These are phyloP conservation scores for Tryphoninae sp. DNA, from an alignment of 2,888 invertebrate genomes.

Conservation along the genomic window DNA sequence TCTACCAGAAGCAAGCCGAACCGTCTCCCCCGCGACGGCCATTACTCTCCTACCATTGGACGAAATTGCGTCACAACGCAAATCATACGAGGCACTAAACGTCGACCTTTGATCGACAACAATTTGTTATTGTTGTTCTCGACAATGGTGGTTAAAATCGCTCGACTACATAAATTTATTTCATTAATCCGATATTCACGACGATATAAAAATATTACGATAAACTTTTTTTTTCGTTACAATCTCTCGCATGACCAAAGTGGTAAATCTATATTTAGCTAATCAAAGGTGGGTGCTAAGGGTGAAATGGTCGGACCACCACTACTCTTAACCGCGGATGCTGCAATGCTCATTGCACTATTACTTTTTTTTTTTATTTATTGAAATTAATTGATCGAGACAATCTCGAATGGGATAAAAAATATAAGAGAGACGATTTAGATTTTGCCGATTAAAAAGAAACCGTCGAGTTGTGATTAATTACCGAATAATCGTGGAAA, in stretches of 20 bases:
- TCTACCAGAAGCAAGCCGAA: slow-evolving; percentile 83
- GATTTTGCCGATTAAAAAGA: too few relatives aligned
- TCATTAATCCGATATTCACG: not conserved
- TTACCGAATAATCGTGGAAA: too few relatives aligned
- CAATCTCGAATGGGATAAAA: too few relatives aligned
- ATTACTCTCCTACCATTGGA: slow-evolving; percentile 85
- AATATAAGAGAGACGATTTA: too few relatives aligned
- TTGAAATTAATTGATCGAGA: too few relatives aligned
- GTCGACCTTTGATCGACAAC: slow-evolving; percentile 55
- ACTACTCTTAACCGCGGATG: slow-evolving; percentile 39
- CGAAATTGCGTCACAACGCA: slow-evolving; percentile 78
- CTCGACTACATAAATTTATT: slow-evolving; percentile 42
- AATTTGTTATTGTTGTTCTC: slow-evolving; percentile 27
- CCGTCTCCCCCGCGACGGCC: slow-evolving; percentile 81
- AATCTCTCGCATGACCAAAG: slow-evolving; percentile 68
- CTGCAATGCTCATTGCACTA: slow-evolving; percentile 33
- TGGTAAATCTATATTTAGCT: slow-evolving; percentile 79
- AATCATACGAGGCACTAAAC: slow-evolving; percentile 77
- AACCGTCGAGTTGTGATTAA: too few relatives aligned
- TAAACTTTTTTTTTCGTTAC: slow-evolving; percentile 3
- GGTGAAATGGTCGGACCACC: slow-evolving; percentile 52
- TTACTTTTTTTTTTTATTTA: not conserved
- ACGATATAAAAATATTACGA: not conserved
- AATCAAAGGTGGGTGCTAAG: slow-evolving; percentile 72
- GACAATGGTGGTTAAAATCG: slow-evolving; percentile 17